phyloP scores from a whole-genome alignment of 2,113 vertebrate genomes.

The Leptobrachium ailaonicum region DNA sequence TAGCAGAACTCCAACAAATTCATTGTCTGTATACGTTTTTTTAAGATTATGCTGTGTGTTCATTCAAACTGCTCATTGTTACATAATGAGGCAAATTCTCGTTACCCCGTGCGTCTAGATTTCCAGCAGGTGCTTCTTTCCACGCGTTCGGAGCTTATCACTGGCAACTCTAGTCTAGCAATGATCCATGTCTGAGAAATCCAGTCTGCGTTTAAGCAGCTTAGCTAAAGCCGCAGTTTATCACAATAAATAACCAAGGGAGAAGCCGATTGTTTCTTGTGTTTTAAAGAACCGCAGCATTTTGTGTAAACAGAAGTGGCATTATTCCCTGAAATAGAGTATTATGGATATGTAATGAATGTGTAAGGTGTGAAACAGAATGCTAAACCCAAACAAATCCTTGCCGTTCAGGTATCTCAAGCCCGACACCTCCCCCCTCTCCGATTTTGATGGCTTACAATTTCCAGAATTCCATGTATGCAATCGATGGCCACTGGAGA shows the following conservation, averaged over 20 bases:
- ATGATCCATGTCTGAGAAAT: slow-evolving; percentile 25
- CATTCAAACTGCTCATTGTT: background rate
- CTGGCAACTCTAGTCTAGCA: slow-evolving; percentile 33
- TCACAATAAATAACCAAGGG: slow-evolving; percentile 12
- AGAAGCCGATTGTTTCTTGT: slow-evolving; percentile 17
- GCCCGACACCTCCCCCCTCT: too few species aligned
- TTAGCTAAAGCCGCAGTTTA: slow-evolving; percentile 33
- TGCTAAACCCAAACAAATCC: too few species aligned
- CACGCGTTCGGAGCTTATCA: slow-evolving; percentile 8
- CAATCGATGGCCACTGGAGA: too few species aligned
- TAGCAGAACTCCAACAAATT: too few species aligned
- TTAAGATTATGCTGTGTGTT: background rate
- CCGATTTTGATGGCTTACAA: too few species aligned
- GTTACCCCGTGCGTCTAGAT: background rate
- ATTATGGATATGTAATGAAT: too few species aligned
- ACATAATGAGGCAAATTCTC: slow-evolving; percentile 1
- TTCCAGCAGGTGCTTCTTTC: slow-evolving; percentile 32
- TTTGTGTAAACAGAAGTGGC: too few species aligned
- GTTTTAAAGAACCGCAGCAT: background rate
- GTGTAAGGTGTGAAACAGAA: too few species aligned
- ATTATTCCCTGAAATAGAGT: too few species aligned
- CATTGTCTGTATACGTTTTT: too few species aligned
- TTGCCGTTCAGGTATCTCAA: too few species aligned
- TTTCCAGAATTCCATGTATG: too few species aligned
- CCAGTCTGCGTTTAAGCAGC: slow-evolving; percentile 29